Evolutionary conservation across 1,140 invertebrate genomes (phyloP), one percentile per base, ranked within the genome.

Genomic region (Halesus radiatus): DNA sequence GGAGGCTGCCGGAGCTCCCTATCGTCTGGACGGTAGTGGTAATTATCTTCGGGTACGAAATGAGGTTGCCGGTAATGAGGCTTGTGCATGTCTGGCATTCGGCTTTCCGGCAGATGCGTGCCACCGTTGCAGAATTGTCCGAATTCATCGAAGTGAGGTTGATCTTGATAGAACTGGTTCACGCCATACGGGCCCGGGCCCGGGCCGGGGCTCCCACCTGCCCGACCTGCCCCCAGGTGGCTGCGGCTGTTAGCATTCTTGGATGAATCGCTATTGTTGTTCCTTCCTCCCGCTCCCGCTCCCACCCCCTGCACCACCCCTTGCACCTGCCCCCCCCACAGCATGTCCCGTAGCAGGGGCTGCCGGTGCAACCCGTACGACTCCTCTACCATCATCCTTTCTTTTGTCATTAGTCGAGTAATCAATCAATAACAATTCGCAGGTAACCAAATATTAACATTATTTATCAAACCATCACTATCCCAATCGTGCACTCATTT

Each of bases 181-280:
- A 5, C 53, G 23, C 4, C 72, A 68, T 74, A 23, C 68, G 70
- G 62, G 58, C 60, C n/a, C n/a, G n/a, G n/a, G n/a, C n/a, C 8
- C 68, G 68, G 62, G 52, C 58, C 56, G n/a, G 52, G 66, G 53
- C 68, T 81, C 54, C 70, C 76, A 81, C 80, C 75, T 78, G 80
- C 74, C 37, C 18, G 58, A 81, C 75, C 66, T 78, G 74, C 54
- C 32, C n/a, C 79, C 79, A 70, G 79, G 74, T 77, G 80, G 53
- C 68, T 45, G 37, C 37, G 37, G 37, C 37, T 77, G 66, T 78
- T 77, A 32, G 37, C 75, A 52, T 77, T 77, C 75, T 66, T 77
- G 58, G 45, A 23, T 18, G 58, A 32, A 20, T 52, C 60, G 58
- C 58, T 66, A 52, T 77, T 77, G 75, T 77, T 77, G 75, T 77